Evolutionary conservation across 1,140 invertebrate species (phyloP).

Genomic region (Nixonia krombeini): DNA sequence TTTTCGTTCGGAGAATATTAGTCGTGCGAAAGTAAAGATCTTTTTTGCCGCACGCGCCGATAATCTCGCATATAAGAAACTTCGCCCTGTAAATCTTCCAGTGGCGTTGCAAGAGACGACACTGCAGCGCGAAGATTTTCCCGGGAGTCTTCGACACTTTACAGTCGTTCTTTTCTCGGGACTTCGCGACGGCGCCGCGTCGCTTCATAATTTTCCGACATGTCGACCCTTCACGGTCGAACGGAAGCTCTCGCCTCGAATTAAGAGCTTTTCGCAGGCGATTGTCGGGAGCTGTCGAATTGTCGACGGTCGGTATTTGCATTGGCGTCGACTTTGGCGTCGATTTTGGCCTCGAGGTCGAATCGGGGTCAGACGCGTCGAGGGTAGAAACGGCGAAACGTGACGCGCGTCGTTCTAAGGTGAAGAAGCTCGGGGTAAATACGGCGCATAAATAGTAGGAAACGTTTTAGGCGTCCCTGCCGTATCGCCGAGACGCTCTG

Average conservation of each 20-base stretch:
- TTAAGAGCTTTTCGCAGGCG: background rate
- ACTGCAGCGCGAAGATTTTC: too few species aligned
- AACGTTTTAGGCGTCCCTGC: constrained; percentile 48
- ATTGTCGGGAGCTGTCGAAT: background rate
- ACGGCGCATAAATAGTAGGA: constrained; percentile 53
- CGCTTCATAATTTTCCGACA: too few species aligned
- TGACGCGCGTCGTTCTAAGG: constrained; percentile 18
- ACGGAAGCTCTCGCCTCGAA: background rate
- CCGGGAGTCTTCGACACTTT: too few species aligned
- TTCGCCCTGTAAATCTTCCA: too few species aligned
- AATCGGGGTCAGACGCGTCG: constrained; percentile 21
- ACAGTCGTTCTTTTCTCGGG: too few species aligned
- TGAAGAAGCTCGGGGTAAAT: constrained; percentile 49
- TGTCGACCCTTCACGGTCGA: background rate
- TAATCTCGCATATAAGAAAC: too few species aligned
- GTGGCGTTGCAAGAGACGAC: too few species aligned
- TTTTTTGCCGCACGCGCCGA: too few species aligned
- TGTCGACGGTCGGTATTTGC: background rate
- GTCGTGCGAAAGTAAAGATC: too few species aligned
- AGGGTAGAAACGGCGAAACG: constrained; percentile 25
- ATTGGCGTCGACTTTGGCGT: background rate
- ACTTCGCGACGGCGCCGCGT: too few species aligned
- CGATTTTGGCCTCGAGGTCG: background rate
- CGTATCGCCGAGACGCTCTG: constrained; percentile 29
- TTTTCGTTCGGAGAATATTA: too few species aligned